A percentile compares a stretch with the other conserved stretches of the same genome.
These are phyloP conservation scores for Apteryx owenii DNA, from an alignment of 2,113 vertebrate genomes.

Conservation along the genomic window DNA sequence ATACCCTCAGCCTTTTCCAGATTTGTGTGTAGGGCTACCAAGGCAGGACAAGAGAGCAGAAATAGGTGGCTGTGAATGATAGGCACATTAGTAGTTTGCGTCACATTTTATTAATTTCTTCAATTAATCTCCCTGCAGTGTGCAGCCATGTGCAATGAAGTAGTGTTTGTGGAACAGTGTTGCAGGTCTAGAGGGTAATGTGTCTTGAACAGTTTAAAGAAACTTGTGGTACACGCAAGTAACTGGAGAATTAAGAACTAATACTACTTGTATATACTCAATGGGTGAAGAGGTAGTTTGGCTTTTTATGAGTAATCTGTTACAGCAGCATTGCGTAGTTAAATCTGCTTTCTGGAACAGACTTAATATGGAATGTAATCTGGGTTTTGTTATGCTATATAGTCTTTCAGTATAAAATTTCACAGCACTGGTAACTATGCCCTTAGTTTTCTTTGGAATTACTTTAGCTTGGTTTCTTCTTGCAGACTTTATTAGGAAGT, in stretches of 20 bases:
- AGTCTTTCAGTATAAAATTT: accelerated
- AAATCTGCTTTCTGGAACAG: neutral
- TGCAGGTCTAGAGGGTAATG: accelerated
- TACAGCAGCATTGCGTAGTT: neutral
- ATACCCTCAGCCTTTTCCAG: too few relatives aligned
- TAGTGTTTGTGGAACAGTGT: neutral
- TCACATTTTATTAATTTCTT: neutral
- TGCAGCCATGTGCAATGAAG: accelerated
- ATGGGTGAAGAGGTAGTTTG: neutral
- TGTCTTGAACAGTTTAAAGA: neutral
- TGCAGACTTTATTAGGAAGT: neutral
- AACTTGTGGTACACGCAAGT: neutral
- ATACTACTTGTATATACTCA: neutral
- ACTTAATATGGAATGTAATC: neutral
- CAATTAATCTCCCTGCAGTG: neutral
- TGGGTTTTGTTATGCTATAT: accelerated
- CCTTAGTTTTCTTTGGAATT: accelerated
- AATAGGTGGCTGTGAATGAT: accelerated
- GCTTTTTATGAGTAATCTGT: neutral
- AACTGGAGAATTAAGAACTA: neutral
- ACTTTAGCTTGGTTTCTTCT: neutral
- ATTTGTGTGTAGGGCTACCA: too few relatives aligned
- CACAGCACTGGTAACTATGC: neutral
- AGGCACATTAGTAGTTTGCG: accelerated
- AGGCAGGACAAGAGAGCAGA: neutral